These are phyloP conservation scores for Elephantulus edwardii DNA, from an alignment of 2,113 vertebrate species.

Conservation along the genomic window DNA sequence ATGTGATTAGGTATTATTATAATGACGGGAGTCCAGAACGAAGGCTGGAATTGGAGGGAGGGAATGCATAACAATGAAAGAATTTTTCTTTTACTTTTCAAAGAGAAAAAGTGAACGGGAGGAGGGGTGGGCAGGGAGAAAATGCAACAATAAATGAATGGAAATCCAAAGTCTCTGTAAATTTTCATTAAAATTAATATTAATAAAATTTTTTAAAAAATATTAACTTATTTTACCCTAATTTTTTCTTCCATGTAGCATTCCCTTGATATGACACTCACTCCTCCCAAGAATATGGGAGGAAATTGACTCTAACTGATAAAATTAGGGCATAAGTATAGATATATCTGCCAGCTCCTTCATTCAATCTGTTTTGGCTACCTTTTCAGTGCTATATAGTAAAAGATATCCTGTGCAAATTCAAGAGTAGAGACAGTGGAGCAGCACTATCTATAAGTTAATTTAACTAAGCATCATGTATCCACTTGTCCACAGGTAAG, in stretches of 20 bases:
- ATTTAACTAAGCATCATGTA: background rate
- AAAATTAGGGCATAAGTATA: background rate
- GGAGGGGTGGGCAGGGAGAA: too few species aligned
- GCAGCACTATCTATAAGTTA: background rate
- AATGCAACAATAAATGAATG: too few species aligned
- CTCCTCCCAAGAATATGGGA: background rate
- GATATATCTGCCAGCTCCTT: background rate
- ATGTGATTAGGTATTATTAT: too few species aligned
- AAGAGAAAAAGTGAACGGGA: too few species aligned
- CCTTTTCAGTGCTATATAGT: background rate
- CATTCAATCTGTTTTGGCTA: background rate
- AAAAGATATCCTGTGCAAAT: background rate
- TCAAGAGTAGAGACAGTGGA: background rate
- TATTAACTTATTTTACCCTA: background rate
- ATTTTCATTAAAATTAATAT: too few species aligned
- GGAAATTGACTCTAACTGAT: background rate
- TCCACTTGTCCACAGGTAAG: background rate
- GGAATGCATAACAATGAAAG: too few species aligned
- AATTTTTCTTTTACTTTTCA: too few species aligned
- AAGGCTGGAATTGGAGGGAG: too few species aligned
- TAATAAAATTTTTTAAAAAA: too few species aligned
- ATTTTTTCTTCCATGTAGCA: background rate
- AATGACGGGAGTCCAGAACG: too few species aligned
- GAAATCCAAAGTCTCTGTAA: too few species aligned
- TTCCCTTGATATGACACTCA: background rate